Evolutionary conservation across 2,888 invertebrate species (phyloP), one percentile per base, ranked within the genome.

Genomic region (Sussaba pulchella): DNA sequence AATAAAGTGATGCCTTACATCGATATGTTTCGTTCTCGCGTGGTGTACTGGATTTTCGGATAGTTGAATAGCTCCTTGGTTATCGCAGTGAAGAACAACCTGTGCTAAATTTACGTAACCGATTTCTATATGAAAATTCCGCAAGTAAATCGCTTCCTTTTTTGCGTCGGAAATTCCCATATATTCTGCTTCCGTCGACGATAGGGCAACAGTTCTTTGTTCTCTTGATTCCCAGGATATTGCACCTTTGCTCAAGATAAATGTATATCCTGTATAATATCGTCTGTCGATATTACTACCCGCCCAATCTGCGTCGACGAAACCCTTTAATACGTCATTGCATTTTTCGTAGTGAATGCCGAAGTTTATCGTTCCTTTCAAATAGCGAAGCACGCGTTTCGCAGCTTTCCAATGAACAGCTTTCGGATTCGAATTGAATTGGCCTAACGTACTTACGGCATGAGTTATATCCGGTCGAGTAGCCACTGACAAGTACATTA

Each of bases 401-500:
- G 63, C 73, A 4, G 26, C 45, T 10, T 0, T 10, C 64, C 63
- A 54, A 21, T 73, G 63, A 6, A 26, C 10, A 10, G 52, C 12
- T 3, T 12, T 6, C 0, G n/a, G 17, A 4, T 41, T 24, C 8
- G 12, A 31, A 10, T 17, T 54, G 12, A 70, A 70, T 59, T 59
- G 43, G 9, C 41, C 31, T 1, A 57, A 14, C 2, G 1, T 1
- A 1, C 19, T 19, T 6, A 70, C 70, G n/a, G 45, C 9, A 26
- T 36, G 8, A 4, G 70, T n/a, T n/a, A 70, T 59, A 14, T 70
- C 70, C 0, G 70, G 70, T 12, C 70, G 9, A 6, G 70, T 70
- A 4, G 12, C 36, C 6, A 54, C 43, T 1, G 69, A n/a, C 1
- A 54, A n/a, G 26, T 70, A 70, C 59, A 59, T 57, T 0, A 59